A percentile compares a stretch with the other conserved stretches of the same genome.
These are phyloP conservation scores for Marasmarcha lunaedactyla DNA, from an alignment of 2,888 invertebrate genomes.

Conservation along the genomic window DNA sequence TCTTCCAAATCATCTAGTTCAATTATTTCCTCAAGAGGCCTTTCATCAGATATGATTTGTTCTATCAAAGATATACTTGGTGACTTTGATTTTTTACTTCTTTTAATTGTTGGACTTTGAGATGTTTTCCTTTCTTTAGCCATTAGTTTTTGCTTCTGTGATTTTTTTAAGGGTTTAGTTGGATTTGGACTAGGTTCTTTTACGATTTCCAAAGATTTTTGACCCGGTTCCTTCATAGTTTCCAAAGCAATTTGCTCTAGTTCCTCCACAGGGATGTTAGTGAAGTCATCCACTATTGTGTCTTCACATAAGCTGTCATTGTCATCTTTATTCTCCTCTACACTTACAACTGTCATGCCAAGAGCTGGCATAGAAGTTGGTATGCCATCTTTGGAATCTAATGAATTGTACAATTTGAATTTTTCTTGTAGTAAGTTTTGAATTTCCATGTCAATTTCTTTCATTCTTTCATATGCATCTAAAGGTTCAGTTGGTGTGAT, in stretches of 20 bases:
- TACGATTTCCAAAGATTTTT: too few species aligned
- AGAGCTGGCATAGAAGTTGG: constrained; percentile 34
- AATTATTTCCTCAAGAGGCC: constrained; percentile 54
- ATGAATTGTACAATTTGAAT: constrained; percentile 64
- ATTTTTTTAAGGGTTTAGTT: background rate
- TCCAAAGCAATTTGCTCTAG: constrained; percentile 51
- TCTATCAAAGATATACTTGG: constrained; percentile 56
- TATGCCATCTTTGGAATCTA: constrained; percentile 41
- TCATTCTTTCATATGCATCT: constrained; percentile 68
- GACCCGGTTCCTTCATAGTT: constrained; percentile 25
- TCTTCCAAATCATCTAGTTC: constrained; percentile 45
- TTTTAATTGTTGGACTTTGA: constrained; percentile 28
- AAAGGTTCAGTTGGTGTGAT: constrained; percentile 21
- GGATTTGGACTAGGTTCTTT: constrained; percentile 9
- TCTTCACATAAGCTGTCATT: constrained; percentile 26
- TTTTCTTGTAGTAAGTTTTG: constrained; percentile 69
- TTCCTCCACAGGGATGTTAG: constrained; percentile 51
- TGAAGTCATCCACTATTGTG: constrained; percentile 44
- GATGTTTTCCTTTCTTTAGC: constrained; percentile 22
- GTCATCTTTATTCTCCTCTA: constrained; percentile 21
- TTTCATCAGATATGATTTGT: constrained; percentile 51
- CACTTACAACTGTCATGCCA: constrained; percentile 54
- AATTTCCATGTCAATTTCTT: constrained; percentile 71
- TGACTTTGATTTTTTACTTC: constrained; percentile 29
- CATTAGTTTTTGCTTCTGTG: constrained; percentile 21